phyloP scores from a whole-genome alignment of 2,797 vertebrate genomes.

The Cynopterus sphinx region DNA sequence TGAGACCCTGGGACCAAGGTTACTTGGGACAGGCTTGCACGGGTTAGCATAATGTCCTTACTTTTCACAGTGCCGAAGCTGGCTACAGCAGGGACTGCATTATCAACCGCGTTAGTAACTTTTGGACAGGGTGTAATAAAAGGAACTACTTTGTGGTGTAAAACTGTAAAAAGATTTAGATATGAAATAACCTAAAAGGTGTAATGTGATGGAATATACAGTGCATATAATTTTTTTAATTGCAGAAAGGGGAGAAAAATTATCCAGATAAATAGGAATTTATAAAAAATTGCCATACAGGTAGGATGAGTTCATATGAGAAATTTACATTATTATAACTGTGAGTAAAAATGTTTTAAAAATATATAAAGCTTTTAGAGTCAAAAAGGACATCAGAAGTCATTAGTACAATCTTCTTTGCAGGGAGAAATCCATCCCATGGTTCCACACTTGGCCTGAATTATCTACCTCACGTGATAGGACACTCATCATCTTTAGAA shows the following conservation, averaged over 20 bases:
- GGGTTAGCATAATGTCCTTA: slow-evolving; percentile 50
- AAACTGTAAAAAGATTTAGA: slow-evolving; percentile 11
- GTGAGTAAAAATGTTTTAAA: background rate
- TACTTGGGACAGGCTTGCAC: slow-evolving; percentile 66
- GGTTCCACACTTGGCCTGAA: background rate
- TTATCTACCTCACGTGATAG: background rate
- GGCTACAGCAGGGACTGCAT: background rate
- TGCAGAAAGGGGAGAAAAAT: slow-evolving; percentile 30
- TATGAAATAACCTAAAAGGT: background rate
- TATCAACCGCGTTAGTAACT: background rate
- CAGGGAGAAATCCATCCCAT: background rate
- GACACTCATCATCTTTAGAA: background rate
- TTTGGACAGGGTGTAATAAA: background rate
- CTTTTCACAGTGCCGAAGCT: slow-evolving; percentile 19
- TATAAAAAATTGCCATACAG: slow-evolving; percentile 13
- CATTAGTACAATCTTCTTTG: background rate
- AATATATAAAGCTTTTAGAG: background rate
- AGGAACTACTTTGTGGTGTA: background rate
- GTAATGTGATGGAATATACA: background rate
- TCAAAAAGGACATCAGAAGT: slow-evolving; percentile 7
- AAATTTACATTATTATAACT: background rate
- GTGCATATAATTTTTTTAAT: background rate
- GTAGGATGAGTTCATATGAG: background rate
- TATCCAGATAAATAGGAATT: slow-evolving; percentile 14
- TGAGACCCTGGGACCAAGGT: slow-evolving; percentile 76